Base-by-base conservation (phyloP, 2,797 vertebrate species). In the Mus minutoides region DNA sequence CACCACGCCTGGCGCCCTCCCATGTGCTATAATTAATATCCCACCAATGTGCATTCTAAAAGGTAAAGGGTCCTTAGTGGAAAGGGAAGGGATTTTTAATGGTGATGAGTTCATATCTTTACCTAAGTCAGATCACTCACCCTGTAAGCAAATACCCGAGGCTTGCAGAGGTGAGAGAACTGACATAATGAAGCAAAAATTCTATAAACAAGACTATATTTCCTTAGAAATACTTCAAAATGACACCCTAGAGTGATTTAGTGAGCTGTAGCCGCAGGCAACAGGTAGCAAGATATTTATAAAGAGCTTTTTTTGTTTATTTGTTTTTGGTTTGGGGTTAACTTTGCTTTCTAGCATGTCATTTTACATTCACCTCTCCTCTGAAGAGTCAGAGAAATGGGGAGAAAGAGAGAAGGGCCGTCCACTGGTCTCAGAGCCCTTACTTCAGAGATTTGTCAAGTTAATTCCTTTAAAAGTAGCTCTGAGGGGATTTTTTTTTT, bases 291-390 rank as follows among this genome's bases (percentile, higher is more conserved):
- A n/a, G 40, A 49, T 75, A 10, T 37, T 75, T 26, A 43, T 8
- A 89, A 76, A 78, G 14, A 54, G 58, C 49, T 1, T 79, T n/a
- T 54, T 54, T 54, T 54, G 58, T 29, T 46, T 76, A 21, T 62
- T 92, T 85, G 58, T 24, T 84, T 78, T 52, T 58, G 2, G 12
- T 26, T 75, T 88, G 34, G 54, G 31, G 24, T 58, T 80, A 67
- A 40, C 19, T n/a, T 89, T 93, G 77, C 37, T 56, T 71, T 69
- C 14, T 14, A 86, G 43, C 26, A 24, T 49, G 62, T 86, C n/a
- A 78, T 71, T 93, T 95, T 54, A 75, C 86, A 64, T 95, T 93
- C 75, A 87, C 49, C 46, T 92, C 58, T 90, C 71, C 77, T 92
- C 76, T 62, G 90, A 93, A 21, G 34, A 91, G 16, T 26, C 49